These are phyloP conservation scores for Uloborus diversus DNA, from an alignment of 1,140 invertebrate species.

Conservation along the genomic window DNA sequence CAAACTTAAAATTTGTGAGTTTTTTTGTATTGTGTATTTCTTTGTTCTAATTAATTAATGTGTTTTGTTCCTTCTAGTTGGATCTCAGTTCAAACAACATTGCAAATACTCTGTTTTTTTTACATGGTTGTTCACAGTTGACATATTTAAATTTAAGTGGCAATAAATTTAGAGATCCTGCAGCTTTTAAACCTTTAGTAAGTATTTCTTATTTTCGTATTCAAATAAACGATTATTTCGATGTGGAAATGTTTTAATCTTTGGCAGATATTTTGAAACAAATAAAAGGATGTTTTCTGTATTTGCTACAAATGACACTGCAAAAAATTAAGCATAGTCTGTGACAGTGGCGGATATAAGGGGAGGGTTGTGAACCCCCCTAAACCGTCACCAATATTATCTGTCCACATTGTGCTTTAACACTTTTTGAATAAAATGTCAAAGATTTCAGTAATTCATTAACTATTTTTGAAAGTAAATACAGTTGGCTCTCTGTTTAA, in stretches of 20 bases:
- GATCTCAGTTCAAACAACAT: constrained; percentile 23
- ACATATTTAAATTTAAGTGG: constrained; percentile 33
- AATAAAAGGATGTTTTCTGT: background rate
- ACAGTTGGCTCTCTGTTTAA: too few species aligned
- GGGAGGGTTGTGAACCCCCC: too few species aligned
- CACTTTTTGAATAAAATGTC: too few species aligned
- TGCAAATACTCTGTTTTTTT: constrained; percentile 21
- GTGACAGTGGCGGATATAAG: too few species aligned
- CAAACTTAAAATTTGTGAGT: background rate
- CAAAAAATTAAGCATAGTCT: too few species aligned
- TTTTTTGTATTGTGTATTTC: background rate
- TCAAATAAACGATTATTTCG: background rate
- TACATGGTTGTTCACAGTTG: constrained; percentile 9
- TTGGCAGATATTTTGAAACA: background rate
- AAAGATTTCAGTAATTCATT: too few species aligned
- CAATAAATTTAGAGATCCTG: constrained; percentile 27
- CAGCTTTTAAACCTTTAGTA: constrained; percentile 18
- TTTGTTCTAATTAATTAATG: background rate
- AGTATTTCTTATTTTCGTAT: background rate
- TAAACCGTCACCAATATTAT: too few species aligned
- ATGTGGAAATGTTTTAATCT: background rate
- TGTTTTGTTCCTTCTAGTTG: constrained; percentile 13
- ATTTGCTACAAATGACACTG: too few species aligned
- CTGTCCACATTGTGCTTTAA: too few species aligned
- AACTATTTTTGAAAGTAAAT: too few species aligned